Evolutionary conservation across 2,113 vertebrate species (phyloP).

Genomic region (Mesitornis unicolor): DNA sequence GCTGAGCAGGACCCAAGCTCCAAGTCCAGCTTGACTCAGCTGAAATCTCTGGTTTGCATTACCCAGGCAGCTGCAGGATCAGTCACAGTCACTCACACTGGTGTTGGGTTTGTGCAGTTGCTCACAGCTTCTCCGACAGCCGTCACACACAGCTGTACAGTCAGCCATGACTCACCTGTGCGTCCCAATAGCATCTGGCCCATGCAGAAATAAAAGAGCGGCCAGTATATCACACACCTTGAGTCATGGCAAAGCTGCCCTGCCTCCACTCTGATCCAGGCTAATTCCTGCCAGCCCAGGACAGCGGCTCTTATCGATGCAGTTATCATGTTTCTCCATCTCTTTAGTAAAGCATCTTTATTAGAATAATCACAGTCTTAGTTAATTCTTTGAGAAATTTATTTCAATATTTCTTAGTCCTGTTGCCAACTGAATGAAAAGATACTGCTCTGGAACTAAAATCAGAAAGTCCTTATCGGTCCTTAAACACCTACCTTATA

Average conservation of each 20-base stretch:
- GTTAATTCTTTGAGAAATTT: neutral
- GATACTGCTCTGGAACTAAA: neutral
- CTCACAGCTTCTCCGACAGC: neutral
- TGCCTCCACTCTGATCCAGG: neutral
- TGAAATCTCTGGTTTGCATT: neutral
- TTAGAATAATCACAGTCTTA: neutral
- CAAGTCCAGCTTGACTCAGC: neutral
- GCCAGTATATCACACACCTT: neutral
- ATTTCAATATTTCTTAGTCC: neutral
- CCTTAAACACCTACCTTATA: neutral
- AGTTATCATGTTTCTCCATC: neutral
- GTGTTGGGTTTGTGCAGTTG: neutral
- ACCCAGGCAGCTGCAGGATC: neutral
- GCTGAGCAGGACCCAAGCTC: neutral
- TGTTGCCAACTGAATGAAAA: neutral
- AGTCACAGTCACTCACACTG: accelerated
- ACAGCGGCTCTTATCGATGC: accelerated
- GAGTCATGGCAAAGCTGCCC: neutral
- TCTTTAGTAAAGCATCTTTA: neutral
- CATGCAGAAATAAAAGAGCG: neutral
- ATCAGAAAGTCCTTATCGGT: neutral
- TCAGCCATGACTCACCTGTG: neutral
- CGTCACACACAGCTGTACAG: neutral
- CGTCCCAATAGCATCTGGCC: neutral
- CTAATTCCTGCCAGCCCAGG: neutral